Base-by-base conservation (phyloP, 2,888 invertebrate species). In the Altica lythri region DNA sequence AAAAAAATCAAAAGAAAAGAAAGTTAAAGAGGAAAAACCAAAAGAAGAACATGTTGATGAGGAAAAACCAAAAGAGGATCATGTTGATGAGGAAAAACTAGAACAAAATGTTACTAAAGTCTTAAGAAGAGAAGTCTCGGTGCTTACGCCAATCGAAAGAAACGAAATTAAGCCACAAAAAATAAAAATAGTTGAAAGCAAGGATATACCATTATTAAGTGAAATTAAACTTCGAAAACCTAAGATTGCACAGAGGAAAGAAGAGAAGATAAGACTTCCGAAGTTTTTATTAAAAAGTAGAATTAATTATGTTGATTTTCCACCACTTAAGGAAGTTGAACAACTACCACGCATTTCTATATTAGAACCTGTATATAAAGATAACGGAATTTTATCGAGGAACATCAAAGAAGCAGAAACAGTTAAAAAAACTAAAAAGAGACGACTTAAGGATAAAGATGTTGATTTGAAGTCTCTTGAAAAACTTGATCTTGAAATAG, bases 221-320 rank as follows among this genome's bases (percentile, higher is more conserved):
- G 81, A 85, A 73, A 76, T 89, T 2, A 88, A 89, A 75, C 75
- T 90, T 2, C 88, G 68, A 37, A 75, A 75, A 60, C 70, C 73
- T 4, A 75, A 72, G 57, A 53, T 63, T 22, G 57, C 66, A n/a
- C 60, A 64, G 35, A 70, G 69, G 50, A 72, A 72, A 61, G 72
- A 72, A 60, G 57, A 67, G 47, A 54, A 54, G 81, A 67, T 59
- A 1, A 69, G 66, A 60, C 74, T 89, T 49, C 88, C 86, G 0
- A 87, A 86, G 72, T 79, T 87, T 45, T 80, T 86, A 68, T 75
- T 90, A 0, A 88, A 86, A 68, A 89, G 89, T 71, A 80, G 86
- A 61, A 86, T 90, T n/a, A 80, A 77, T 32, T 80, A 80, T 63
- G 72, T 79, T 1, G 77, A 78, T 44, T 79, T 79, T 59, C 77